Evolutionary conservation across 2,888 invertebrate genomes (phyloP).

Genomic region (Chaitophorus viminalis): DNA sequence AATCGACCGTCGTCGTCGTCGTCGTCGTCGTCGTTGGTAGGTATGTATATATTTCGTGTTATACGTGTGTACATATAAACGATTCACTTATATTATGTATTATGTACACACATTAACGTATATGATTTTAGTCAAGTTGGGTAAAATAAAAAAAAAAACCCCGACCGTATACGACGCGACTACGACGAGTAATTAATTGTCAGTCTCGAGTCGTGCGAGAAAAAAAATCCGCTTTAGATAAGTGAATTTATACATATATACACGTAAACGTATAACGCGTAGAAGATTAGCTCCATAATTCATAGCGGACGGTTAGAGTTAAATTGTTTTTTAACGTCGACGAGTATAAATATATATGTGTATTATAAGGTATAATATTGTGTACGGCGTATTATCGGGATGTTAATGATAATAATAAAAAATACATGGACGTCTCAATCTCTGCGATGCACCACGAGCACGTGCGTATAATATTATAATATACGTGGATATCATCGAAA

Average conservation of each 20-base stretch:
- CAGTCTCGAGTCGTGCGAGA: constrained; percentile 11
- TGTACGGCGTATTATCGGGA: neutral
- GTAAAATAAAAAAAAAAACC: neutral
- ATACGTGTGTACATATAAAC: neutral
- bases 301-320: constrained; percentile 11
- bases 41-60: neutral
- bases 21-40: constrained; percentile 1
- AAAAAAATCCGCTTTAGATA: constrained; percentile 32
- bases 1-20: constrained; percentile 24
- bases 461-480: no score
- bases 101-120: neutral
- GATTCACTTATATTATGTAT: neutral
- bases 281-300: constrained; percentile 37
- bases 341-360: neutral
- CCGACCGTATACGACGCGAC: no score
- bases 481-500: neutral
- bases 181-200: constrained; percentile 1
- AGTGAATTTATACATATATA: neutral
- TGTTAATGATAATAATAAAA: constrained; percentile 36
- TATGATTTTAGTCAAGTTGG: neutral
- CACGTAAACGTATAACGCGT: no score
- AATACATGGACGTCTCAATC: neutral
- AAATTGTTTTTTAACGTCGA: constrained; percentile 39
- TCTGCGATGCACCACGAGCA: neutral
- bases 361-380: no score